Evolutionary conservation across 2,113 vertebrate species (phyloP).

Genomic region (Morone saxatilis): DNA sequence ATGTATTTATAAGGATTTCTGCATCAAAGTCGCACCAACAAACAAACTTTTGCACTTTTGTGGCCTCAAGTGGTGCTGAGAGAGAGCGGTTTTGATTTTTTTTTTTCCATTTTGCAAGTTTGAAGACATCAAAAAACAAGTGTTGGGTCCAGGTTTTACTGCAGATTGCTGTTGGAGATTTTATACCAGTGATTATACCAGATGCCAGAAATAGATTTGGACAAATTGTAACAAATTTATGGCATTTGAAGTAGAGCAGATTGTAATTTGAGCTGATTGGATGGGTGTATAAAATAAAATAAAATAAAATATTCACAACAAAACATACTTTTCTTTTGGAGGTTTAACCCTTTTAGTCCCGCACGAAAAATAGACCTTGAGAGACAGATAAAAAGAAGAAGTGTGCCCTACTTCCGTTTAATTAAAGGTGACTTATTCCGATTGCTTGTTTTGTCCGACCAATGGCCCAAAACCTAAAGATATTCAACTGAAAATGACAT

Average conservation of each 20-base stretch:
- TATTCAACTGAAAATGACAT: too few relatives aligned
- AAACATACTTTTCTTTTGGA: neutral
- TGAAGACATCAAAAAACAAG: neutral
- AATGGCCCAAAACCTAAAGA: too few relatives aligned
- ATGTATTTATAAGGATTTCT: conserved; percentile 2
- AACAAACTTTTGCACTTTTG: conserved; percentile 28
- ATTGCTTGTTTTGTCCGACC: too few relatives aligned
- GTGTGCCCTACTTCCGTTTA: neutral
- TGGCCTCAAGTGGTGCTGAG: neutral
- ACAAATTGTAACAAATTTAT: neutral
- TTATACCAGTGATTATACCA: conserved; percentile 7
- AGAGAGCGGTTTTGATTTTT: conserved; percentile 1
- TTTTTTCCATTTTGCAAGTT: neutral
- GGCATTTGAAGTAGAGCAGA: neutral
- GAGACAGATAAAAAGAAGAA: too few relatives aligned
- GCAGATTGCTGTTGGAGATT: neutral
- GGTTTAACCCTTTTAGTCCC: neutral
- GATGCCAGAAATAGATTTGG: conserved; percentile 25
- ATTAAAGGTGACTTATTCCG: neutral
- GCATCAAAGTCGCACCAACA: conserved; percentile 18
- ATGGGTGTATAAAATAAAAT: neutral
- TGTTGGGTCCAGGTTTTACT: conserved; percentile 14
- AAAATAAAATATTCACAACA: neutral
- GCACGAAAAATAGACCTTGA: neutral
- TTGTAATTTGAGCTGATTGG: conserved; percentile 30